phyloP scores from a whole-genome alignment of 1,140 invertebrate species.

The Drosophila santomea region DNA sequence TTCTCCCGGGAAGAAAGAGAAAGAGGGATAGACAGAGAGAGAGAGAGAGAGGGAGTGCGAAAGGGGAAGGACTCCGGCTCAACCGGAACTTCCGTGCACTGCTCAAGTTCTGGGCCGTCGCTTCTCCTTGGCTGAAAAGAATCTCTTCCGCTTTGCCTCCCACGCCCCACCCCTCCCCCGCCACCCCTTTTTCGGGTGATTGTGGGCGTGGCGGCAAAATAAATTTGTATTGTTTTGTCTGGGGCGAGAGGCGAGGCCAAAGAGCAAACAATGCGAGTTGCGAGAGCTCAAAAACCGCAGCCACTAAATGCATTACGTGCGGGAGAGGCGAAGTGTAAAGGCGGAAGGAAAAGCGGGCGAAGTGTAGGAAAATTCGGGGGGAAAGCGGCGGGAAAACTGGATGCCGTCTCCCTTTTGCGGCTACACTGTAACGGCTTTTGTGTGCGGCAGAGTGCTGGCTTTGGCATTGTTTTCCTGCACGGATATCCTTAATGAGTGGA shows the following conservation, averaged over 20 bases:
- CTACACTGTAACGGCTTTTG: slow-evolving; percentile 79
- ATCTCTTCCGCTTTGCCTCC: slow-evolving; percentile 15
- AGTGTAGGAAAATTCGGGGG: not conserved
- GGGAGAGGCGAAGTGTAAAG: slow-evolving; percentile 8
- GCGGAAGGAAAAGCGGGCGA: slow-evolving; percentile 19
- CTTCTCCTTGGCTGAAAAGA: slow-evolving; percentile 61
- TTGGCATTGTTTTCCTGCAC: slow-evolving; percentile 83
- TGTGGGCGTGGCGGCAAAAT: slow-evolving; percentile 56
- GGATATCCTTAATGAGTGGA: slow-evolving; percentile 83
- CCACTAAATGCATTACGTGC: slow-evolving; percentile 79
- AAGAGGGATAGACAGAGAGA: too few relatives aligned
- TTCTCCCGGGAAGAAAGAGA: not conserved
- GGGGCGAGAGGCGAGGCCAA: slow-evolving; percentile 66
- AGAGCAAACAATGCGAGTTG: slow-evolving; percentile 75
- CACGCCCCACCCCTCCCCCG: too few relatives aligned
- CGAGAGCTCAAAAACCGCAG: slow-evolving; percentile 77
- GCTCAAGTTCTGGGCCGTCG: slow-evolving; percentile 76
- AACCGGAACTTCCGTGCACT: slow-evolving; percentile 76
- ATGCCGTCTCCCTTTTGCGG: slow-evolving; percentile 54
- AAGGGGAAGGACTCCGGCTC: slow-evolving; percentile 28
- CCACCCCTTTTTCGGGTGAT: not conserved
- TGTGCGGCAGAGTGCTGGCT: slow-evolving; percentile 53
- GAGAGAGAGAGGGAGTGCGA: not conserved
- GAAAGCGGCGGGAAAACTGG: slow-evolving; percentile 4
- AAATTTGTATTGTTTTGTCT: slow-evolving; percentile 76